Evolutionary conservation across 1,140 invertebrate genomes (phyloP), one percentile per base, ranked within the genome.

Genomic region (Philotrypesis tridentata): DNA sequence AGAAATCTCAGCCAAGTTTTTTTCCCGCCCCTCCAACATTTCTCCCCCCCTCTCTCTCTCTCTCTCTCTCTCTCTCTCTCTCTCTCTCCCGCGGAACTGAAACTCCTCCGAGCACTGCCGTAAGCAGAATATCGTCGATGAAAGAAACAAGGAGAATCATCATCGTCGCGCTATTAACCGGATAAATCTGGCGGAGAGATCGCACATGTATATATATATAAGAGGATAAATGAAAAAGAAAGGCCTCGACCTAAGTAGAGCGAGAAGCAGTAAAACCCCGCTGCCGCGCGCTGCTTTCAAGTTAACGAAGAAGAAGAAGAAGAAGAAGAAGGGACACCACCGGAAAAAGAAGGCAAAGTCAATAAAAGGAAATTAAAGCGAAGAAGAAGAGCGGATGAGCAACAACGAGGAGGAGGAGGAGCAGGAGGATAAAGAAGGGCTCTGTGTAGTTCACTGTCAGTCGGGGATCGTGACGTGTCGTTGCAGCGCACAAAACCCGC

Each of bases 1-100:
- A 73, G 70, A 60, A 80, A 73, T 80, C 78, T 80, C 33, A 8
- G 37, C 27, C 29, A 55, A 61, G 61, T 71, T 55, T 71, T 79
- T 79, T 55, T 43, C 4, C 14, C 9, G n/a, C n/a, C n/a, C 40
- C 11, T 14, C 40, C 40, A 12, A 63, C 48, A 48, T 79, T n/a
- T n/a, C n/a, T n/a, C n/a, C n/a, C n/a, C n/a, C n/a, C n/a, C n/a
- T n/a, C n/a, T n/a, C n/a, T n/a, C n/a, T 37, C 9, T 37, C 9
- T 37, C 9, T 37, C 33, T 37, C 9, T 37, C 33, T 5, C 9
- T 37, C 33, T 37, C n/a, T 37, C 33, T 9, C 33, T 37, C 33
- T 5, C 3, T 9, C 3, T 37, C 33, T 37, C 4, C 33, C 70
- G 17, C 33, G 43, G 31, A 55, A 55, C 48, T 55, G 29, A 48